Evolutionary conservation across 2,113 vertebrate genomes (phyloP).

Genomic region (Rostratula benghalensis): DNA sequence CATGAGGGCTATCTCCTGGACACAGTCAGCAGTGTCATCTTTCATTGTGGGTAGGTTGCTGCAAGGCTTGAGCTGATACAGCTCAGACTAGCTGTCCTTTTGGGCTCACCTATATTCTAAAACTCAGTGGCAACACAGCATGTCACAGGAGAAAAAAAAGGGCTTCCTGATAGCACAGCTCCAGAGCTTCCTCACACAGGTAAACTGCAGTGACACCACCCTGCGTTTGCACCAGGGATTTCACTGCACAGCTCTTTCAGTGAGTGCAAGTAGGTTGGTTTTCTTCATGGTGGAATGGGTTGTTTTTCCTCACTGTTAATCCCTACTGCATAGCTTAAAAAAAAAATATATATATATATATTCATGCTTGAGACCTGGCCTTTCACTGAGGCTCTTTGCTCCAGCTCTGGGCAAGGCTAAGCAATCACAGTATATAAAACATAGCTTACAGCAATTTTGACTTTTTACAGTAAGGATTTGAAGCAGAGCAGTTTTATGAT

Average conservation of each 20-base stretch:
- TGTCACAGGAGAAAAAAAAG: neutral
- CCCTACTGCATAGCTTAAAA: neutral
- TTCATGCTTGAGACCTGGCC: neutral
- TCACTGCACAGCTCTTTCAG: neutral
- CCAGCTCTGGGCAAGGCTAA: neutral
- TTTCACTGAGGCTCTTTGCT: neutral
- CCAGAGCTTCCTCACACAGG: neutral
- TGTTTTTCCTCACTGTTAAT: neutral
- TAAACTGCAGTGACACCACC: neutral
- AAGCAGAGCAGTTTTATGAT: neutral
- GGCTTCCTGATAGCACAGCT: neutral
- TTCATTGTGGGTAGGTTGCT: neutral
- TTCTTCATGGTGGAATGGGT: neutral
- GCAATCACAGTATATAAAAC: neutral
- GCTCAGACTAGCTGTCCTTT: accelerated
- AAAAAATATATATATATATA: neutral
- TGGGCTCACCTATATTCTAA: neutral
- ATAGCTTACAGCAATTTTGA: neutral
- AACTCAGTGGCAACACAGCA: neutral
- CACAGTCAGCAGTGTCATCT: neutral
- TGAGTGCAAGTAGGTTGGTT: neutral
- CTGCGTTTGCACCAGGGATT: neutral
- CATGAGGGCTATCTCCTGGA: neutral
- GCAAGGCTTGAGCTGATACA: neutral
- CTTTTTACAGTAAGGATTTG: neutral